Evolutionary conservation across 2,797 vertebrate genomes (phyloP).

Genomic region (Darevskia nairensis): DNA sequence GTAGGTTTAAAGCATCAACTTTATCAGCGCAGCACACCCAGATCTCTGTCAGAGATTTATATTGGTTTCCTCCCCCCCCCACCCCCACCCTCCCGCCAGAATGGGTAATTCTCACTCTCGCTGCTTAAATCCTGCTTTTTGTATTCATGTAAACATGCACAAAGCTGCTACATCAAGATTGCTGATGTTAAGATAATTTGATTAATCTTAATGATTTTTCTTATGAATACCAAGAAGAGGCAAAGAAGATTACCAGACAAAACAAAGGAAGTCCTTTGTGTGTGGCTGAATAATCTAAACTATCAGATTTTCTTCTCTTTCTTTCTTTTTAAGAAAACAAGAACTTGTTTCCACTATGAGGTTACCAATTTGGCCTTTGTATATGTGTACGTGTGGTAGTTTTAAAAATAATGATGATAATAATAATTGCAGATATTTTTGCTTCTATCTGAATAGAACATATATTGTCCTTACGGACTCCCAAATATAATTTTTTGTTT

Average conservation of each 20-base stretch:
- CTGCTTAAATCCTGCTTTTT: slow-evolving; percentile 68
- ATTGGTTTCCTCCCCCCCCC: slow-evolving; percentile 60
- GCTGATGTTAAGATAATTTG: slow-evolving; percentile 75
- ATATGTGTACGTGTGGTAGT: neutral
- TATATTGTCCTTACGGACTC: neutral
- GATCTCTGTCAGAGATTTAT: slow-evolving; percentile 58
- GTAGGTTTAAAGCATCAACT: slow-evolving; percentile 52
- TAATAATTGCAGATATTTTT: neutral
- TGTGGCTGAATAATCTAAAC: slow-evolving; percentile 39
- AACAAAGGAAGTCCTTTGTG: neutral
- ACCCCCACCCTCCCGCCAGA: slow-evolving; percentile 35
- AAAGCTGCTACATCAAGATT: slow-evolving; percentile 70
- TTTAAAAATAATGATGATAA: neutral
- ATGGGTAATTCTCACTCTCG: slow-evolving; percentile 59
- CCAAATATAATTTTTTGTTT: neutral
- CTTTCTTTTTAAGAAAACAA: slow-evolving; percentile 24
- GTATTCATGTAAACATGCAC: slow-evolving; percentile 58
- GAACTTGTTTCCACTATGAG: slow-evolving; percentile 33
- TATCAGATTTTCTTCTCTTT: neutral
- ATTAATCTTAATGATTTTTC: slow-evolving; percentile 71
- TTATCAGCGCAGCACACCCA: slow-evolving; percentile 46
- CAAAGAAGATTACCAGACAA: slow-evolving; percentile 50
- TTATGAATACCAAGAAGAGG: slow-evolving; percentile 55
- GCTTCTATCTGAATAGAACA: neutral
- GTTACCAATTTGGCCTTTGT: slow-evolving; percentile 33